Evolutionary conservation across 2,888 invertebrate genomes (phyloP).

Genomic region (Cataglyphis livida): DNA sequence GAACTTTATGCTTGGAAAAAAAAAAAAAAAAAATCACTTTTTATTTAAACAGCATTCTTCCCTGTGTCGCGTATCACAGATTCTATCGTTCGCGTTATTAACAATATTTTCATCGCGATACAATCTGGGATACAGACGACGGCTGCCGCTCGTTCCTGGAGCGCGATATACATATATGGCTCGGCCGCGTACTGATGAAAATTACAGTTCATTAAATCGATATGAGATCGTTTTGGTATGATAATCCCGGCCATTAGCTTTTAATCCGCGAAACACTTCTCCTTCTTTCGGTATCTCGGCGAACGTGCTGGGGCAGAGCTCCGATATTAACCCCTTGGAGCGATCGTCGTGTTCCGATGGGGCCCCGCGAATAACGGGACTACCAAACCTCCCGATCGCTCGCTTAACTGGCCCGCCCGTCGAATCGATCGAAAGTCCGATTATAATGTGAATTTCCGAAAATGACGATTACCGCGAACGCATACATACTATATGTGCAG

Average conservation of each 20-base stretch:
- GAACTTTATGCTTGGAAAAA: background rate
- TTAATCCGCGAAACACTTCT: constrained; percentile 70
- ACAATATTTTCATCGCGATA: constrained; percentile 58
- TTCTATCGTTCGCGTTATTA: constrained; percentile 57
- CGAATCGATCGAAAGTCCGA: constrained; percentile 74
- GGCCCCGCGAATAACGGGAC: constrained; percentile 17
- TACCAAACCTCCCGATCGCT: constrained; percentile 58
- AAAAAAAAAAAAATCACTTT: constrained; percentile 17
- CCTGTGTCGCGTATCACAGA: constrained; percentile 7
- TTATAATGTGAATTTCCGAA: constrained; percentile 53
- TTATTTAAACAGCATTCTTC: constrained; percentile 19
- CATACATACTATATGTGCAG: constrained; percentile 28
- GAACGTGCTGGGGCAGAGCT: constrained; percentile 67
- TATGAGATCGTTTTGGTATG: constrained; percentile 85
- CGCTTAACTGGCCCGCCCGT: constrained; percentile 69
- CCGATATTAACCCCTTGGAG: constrained; percentile 46
- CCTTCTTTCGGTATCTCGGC: constrained; percentile 62
- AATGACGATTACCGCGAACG: constrained; percentile 50
- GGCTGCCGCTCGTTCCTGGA: constrained; percentile 11
- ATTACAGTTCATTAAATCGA: constrained; percentile 83
- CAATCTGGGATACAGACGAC: constrained; percentile 37
- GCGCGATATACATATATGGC: background rate
- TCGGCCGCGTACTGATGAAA: constrained; percentile 72
- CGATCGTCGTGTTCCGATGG: constrained; percentile 56
- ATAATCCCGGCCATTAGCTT: constrained; percentile 81